Evolutionary conservation across 2,797 vertebrate genomes (phyloP).

Genomic region (Acanthis flammea): DNA sequence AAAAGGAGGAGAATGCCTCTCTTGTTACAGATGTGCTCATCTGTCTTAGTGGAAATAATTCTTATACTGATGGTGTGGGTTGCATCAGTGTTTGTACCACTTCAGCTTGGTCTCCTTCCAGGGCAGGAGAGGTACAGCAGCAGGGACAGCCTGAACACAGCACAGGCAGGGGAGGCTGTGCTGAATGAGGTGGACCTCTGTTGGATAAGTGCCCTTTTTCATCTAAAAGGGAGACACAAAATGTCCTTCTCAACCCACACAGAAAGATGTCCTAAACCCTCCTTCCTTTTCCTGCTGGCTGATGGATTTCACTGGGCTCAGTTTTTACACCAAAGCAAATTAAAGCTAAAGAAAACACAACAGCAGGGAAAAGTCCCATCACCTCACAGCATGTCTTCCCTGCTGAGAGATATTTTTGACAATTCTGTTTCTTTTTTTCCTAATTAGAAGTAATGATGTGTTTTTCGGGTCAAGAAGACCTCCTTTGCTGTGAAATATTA

Average conservation of each 20-base stretch:
- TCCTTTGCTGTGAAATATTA: slow-evolving; percentile 34
- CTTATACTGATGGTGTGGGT: not conserved
- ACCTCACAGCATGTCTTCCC: not conserved
- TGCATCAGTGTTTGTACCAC: not conserved
- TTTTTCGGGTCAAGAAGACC: slow-evolving; percentile 8
- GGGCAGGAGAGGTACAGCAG: not conserved
- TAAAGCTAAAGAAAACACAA: slow-evolving; percentile 14
- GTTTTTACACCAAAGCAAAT: not conserved
- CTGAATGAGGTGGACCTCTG: not conserved
- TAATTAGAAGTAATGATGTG: slow-evolving; percentile 55
- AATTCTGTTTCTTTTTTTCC: slow-evolving; percentile 22
- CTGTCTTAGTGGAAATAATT: not conserved
- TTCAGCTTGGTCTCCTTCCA: not conserved
- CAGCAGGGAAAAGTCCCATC: slow-evolving; percentile 9
- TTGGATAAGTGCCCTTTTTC: not conserved
- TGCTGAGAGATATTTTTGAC: slow-evolving; percentile 18
- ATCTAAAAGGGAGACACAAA: not conserved
- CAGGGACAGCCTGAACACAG: not conserved
- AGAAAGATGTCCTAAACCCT: not conserved
- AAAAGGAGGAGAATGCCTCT: not conserved
- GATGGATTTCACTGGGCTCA: not conserved
- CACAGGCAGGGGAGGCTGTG: not conserved
- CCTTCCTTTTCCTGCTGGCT: not conserved
- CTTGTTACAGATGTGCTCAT: not conserved
- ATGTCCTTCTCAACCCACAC: not conserved